These are phyloP conservation scores for Geothlypis trichas DNA, from an alignment of 2,113 vertebrate genomes.

Conservation along the genomic window DNA sequence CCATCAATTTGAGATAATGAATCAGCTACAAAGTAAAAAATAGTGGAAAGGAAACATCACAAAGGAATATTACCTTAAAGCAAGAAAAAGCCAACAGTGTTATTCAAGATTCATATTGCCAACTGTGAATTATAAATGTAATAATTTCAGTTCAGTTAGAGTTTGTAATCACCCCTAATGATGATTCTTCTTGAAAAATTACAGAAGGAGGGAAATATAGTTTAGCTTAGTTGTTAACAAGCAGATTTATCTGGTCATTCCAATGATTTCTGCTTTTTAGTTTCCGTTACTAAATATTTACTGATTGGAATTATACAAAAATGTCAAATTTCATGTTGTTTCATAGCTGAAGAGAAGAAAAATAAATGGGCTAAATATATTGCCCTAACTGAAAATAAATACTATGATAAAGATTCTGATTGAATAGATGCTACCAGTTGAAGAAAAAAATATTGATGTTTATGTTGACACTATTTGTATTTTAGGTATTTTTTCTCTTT, in stretches of 20 bases:
- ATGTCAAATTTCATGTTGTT: neutral
- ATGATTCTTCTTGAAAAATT: neutral
- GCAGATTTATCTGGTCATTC: neutral
- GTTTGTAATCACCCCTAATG: neutral
- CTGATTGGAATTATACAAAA: neutral
- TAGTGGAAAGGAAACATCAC: neutral
- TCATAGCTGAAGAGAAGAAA: neutral
- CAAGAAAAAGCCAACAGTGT: neutral
- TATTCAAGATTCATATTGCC: neutral
- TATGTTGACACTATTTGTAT: neutral
- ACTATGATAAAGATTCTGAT: neutral
- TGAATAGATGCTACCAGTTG: neutral
- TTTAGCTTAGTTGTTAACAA: neutral
- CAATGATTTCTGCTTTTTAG: neutral
- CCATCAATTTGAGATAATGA: neutral
- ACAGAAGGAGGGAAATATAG: neutral
- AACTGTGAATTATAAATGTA: neutral
- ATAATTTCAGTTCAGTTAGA: neutral
- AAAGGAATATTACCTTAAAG: neutral
- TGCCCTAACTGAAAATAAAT: neutral
- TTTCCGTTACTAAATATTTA: neutral
- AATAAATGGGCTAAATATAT: neutral
- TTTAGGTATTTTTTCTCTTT: neutral
- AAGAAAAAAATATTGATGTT: neutral
- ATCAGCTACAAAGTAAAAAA: neutral